Base-by-base conservation (phyloP, 2,797 vertebrate genomes). In the Aselliscus stoliczkanus region DNA sequence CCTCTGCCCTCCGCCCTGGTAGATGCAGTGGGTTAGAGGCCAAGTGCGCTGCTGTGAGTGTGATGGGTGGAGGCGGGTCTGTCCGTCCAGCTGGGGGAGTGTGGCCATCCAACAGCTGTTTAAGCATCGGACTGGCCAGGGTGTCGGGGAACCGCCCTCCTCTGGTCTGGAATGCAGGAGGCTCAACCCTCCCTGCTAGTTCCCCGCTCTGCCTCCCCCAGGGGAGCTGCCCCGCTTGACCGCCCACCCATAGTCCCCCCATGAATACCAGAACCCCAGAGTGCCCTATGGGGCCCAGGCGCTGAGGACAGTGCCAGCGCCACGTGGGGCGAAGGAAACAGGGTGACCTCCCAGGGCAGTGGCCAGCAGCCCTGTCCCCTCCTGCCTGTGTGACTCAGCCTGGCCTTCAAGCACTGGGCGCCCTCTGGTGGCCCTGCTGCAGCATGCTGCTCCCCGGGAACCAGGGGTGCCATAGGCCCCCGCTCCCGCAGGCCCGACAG, bases 371-470 rank as follows among this genome's bases (percentile, higher is more conserved):
- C 72, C 25, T 4, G 60, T 86, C 88, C 44, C 60, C 67, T 94
- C 89, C 54, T 6, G 64, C 75, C 52, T 3, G 15, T 52, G 37
- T 15, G 4, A 10, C 58, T 44, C 7, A 67, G 62, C 50, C 81
- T 3, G 60, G 70, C 77, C 20, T 58, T 65, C 0, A 34, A 2
- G 44, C 76, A 29, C 80, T 0, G 37, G 70, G 95, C 92, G 97
- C 97, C 97, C 96, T 88, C 97, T 97, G 93, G 83, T 75, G 97
- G 96, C 83, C 65, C 20, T 1, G 15, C 4, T 1, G 42, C 12
- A 14, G 77, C 86, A 15, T 0, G 1, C 37, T 8, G 29, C 39
- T 88, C 42, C 29, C 10, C 0, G 0, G 60, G 65, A 84, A 31
- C 88, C 23, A 50, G 47, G 47, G 1, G 1, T 6, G 62, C 42